Base-by-base conservation (phyloP, 1,140 invertebrate genomes). In the Microplitis mediator region DNA sequence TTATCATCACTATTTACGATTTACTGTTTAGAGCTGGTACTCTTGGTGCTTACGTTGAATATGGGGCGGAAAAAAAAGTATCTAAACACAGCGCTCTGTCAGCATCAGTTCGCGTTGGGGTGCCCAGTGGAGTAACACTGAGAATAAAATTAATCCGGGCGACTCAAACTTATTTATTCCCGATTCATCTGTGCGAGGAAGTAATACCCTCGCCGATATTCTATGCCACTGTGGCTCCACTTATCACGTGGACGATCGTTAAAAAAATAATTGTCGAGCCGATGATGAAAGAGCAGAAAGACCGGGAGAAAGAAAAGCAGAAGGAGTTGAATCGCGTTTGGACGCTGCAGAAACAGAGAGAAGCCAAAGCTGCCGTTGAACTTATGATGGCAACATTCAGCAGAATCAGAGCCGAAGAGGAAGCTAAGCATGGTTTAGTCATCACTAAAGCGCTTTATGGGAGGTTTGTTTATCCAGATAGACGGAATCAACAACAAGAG, bases 51-150 rank as follows among this genome's bases (percentile, higher is more conserved):
- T 88, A 94, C 70, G 83, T 96, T 0, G 96, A 98, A 82, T 98
- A 97, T 83, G 96, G 96, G 0, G 93, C 93, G 35, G 95, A 98
- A 79, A 98, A 97, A 77, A 96, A 95, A 85, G 90, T 98, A 13
- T 96, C 97, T 0, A 91, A 96, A 81, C 94, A 96, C 78, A 97
- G 94, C 77, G 92, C 91, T n/a, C 83, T 98, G 1, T 92, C 94
- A 3, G 96, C 96, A 5, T 90, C 93, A 0, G 92, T 98, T 8
- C 89, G 91, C 52, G 85, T 98, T 50, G 96, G 96, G 5, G 87
- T 95, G 34, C 95, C 95, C 2, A 91, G 92, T 16, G 97, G 97
- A 54, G 95, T 98, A 2, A 92, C 91, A 72, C 87, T 98, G 5
- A 96, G 95, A 88, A 87, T 98, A 16, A 97, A 94, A 87, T 89